phyloP scores from a whole-genome alignment of 2,888 invertebrate species.

The Apocheima hispidaria region DNA sequence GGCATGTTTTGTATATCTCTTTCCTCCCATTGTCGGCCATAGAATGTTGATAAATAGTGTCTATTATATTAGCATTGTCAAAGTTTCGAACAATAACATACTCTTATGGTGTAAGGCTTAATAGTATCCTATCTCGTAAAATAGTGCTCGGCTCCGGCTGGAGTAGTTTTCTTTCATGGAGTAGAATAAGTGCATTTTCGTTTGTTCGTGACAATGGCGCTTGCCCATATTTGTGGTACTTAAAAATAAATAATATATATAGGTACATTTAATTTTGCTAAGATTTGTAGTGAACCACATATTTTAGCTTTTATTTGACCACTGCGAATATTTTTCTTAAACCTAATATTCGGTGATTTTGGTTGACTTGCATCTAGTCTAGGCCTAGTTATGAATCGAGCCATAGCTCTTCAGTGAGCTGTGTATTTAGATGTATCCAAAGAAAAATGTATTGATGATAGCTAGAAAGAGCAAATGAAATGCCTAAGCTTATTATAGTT shows the following conservation, averaged over 20 bases:
- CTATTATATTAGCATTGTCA: slow-evolving; percentile 29
- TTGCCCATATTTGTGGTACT: neutral
- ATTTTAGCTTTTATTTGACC: too few relatives aligned
- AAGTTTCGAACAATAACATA: slow-evolving; percentile 12
- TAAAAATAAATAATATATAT: neutral
- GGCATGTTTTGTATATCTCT: slow-evolving; percentile 18
- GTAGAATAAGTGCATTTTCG: too few relatives aligned
- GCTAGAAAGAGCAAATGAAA: too few relatives aligned
- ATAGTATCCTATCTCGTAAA: neutral
- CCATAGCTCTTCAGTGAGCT: too few relatives aligned
- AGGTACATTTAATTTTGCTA: neutral
- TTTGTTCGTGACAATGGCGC: neutral
- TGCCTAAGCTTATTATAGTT: neutral
- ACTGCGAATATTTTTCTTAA: too few relatives aligned
- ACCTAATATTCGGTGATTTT: too few relatives aligned
- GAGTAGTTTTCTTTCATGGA: neutral
- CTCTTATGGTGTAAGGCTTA: neutral
- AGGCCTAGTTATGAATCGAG: too few relatives aligned
- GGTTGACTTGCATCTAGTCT: too few relatives aligned
- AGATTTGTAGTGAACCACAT: too few relatives aligned
- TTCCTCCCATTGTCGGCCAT: slow-evolving; percentile 20
- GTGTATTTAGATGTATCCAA: too few relatives aligned
- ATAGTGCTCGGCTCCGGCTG: neutral
- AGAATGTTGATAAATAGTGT: slow-evolving; percentile 37
- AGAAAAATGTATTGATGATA: too few relatives aligned